Percentiles rank a stretch among this genome's conserved stretches.
Evolutionary conservation across 2,797 vertebrate genomes (phyloP).

Genomic region (Enteromius viviparus): DNA sequence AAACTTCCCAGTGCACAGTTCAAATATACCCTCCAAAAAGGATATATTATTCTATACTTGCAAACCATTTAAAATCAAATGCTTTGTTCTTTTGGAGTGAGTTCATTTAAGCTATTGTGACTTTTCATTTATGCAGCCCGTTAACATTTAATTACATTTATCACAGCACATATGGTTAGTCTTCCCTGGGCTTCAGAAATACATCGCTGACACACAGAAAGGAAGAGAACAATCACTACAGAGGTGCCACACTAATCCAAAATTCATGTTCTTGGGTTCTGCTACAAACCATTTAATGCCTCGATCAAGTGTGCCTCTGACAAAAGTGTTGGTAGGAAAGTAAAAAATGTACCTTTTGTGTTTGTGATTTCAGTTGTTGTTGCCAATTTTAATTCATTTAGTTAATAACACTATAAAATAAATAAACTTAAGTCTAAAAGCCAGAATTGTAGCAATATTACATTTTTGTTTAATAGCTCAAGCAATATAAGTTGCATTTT

Average conservation of each 20-base stretch:
- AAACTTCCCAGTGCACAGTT: neutral
- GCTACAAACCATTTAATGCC: neutral
- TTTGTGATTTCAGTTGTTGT: too few species aligned
- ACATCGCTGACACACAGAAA: constrained; percentile 4
- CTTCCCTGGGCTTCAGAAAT: constrained; percentile 21
- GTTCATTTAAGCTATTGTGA: constrained; percentile 3
- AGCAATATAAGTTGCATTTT: neutral
- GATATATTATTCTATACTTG: neutral
- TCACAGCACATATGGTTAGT: constrained; percentile 33
- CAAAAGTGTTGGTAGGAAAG: neutral
- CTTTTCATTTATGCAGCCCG: constrained; percentile 6
- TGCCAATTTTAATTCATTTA: neutral
- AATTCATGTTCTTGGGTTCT: neutral
- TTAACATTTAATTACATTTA: constrained; percentile 43
- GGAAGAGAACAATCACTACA: constrained; percentile 23
- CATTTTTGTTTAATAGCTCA: neutral
- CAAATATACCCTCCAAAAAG: neutral
- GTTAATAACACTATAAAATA: neutral
- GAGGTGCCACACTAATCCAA: constrained; percentile 39
- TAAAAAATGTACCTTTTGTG: neutral
- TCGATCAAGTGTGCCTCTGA: neutral
- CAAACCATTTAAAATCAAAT: neutral
- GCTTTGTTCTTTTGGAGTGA: neutral
- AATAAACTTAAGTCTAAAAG: neutral
- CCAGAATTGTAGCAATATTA: neutral